Percentiles rank a stretch among this genome's conserved stretches.
phyloP scores from a whole-genome alignment of 2,113 vertebrate genomes.

The Beaufortia kweichowensis region DNA sequence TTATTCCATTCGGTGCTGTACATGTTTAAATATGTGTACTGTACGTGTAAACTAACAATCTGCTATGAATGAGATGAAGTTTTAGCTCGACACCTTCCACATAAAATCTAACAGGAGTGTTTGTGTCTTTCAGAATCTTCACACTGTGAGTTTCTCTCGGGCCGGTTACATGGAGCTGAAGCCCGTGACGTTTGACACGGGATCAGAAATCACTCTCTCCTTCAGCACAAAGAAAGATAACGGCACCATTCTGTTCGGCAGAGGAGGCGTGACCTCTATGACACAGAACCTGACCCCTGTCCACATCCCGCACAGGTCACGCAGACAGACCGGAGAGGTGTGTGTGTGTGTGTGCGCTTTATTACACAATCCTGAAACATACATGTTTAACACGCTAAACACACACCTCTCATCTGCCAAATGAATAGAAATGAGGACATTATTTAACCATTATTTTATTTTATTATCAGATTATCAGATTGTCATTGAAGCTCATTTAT shows the following conservation, averaged over 20 bases:
- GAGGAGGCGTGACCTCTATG: constrained; percentile 67
- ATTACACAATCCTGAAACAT: background rate
- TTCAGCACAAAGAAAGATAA: constrained; percentile 91
- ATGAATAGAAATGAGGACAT: too few species aligned
- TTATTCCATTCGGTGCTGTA: too few species aligned
- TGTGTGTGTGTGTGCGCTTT: constrained; percentile 68
- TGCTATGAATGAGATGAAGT: too few species aligned
- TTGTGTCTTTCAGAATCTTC: constrained; percentile 80
- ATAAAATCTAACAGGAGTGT: background rate
- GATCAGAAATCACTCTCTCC: constrained; percentile 89
- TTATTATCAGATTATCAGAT: too few species aligned
- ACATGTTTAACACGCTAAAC: background rate
- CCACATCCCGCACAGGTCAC: constrained; percentile 77
- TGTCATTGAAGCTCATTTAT: too few species aligned
- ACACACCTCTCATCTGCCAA: too few species aligned
- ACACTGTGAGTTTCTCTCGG: constrained; percentile 89
- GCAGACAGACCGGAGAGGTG: constrained; percentile 87
- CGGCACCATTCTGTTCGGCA: constrained; percentile 87
- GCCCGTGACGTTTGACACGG: constrained; percentile 75
- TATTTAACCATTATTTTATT: too few species aligned
- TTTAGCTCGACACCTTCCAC: too few species aligned
- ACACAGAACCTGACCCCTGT: constrained; percentile 39
- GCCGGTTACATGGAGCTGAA: constrained; percentile 88
- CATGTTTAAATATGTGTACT: too few species aligned
- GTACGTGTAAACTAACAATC: too few species aligned